Base-by-base conservation (phyloP, 2,113 vertebrate genomes). In the Psilopogon haemacephalus region DNA sequence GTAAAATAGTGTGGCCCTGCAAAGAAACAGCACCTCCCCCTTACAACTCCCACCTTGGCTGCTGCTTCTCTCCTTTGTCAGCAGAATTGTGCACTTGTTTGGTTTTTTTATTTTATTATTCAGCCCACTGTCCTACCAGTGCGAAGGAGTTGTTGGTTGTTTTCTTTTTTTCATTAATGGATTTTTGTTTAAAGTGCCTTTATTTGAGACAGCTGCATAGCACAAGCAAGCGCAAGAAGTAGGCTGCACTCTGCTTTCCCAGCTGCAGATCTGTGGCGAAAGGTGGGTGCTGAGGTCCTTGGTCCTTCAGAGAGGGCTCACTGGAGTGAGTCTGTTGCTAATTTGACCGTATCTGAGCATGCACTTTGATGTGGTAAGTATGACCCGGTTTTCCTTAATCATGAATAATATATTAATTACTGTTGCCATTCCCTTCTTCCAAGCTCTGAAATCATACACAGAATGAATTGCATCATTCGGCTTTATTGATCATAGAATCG, bases 221-320 rank as follows among this genome's bases (percentile, higher is more conserved):
- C 2, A 5, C 2, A 5, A n/a, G 55, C 35, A 64, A 69, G 59
- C 37, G 5, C 5, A 5, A 0, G 0, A 35, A 75, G 35, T 1
- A 4, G 50, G 59, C 50, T 32, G 1, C 37, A 56, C 17, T n/a
- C 17, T 3, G 1, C 38, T 76, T 72, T 52, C 30, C 55, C 20
- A 12, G 63, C 42, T 12, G 17, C 64, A 35, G 40, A 30, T 70
- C 38, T 68, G 8, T 1, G 5, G 37, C 3, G 0, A 35, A 59
- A 16, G 18, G 21, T 15, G 44, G 44, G 35, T 38, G 32, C 28
- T 21, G n/a, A 44, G 19, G 46, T 48, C 46, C 46, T 48, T 20
- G 28, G 32, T 44, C n/a, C 71, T 85, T 54, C 69, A 12, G 44
- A 1, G 0, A 20, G 32, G n/a, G n/a, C n/a, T n/a, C n/a, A n/a